phyloP scores from a whole-genome alignment of 1,140 invertebrate species.

The Heterodera carotae region DNA sequence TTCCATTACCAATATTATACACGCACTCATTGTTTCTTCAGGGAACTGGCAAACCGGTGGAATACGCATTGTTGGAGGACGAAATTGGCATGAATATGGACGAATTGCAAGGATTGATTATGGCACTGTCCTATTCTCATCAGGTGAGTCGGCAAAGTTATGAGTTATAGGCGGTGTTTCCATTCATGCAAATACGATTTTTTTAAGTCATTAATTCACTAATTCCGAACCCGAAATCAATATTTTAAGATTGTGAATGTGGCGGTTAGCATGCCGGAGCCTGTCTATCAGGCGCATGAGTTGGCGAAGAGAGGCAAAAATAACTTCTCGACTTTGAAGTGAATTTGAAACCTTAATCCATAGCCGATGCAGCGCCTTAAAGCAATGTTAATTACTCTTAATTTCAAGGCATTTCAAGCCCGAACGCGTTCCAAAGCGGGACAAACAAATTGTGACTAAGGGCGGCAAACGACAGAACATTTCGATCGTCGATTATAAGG shows the following conservation, averaged over 20 bases:
- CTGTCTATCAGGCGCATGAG: conserved; percentile 31
- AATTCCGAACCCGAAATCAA: background rate
- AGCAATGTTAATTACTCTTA: background rate
- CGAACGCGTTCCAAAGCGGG: background rate
- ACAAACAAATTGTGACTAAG: background rate
- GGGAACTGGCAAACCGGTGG: conserved; percentile 39
- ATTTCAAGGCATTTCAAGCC: conserved; percentile 4
- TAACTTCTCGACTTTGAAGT: conserved; percentile 14
- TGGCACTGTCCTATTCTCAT: conserved; percentile 32
- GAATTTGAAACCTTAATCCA: background rate
- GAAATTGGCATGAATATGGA: conserved; percentile 28
- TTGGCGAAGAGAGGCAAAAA: conserved; percentile 31
- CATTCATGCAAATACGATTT: background rate
- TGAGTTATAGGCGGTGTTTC: background rate
- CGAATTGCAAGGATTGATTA: conserved; percentile 30
- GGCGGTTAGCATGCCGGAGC: conserved; percentile 13
- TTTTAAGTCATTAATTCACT: background rate
- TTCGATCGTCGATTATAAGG: conserved; percentile 12
- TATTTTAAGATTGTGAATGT: conserved; percentile 23
- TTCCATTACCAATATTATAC: too few species aligned
- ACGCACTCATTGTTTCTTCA: conserved; percentile 17
- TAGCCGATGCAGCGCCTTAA: too few species aligned
- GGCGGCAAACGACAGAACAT: background rate
- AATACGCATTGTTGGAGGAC: conserved; percentile 33
- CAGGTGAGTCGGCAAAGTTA: conserved; percentile 18